These are phyloP conservation scores for Vicugna pacos DNA, from an alignment of 2,113 vertebrate species.

Conservation along the genomic window DNA sequence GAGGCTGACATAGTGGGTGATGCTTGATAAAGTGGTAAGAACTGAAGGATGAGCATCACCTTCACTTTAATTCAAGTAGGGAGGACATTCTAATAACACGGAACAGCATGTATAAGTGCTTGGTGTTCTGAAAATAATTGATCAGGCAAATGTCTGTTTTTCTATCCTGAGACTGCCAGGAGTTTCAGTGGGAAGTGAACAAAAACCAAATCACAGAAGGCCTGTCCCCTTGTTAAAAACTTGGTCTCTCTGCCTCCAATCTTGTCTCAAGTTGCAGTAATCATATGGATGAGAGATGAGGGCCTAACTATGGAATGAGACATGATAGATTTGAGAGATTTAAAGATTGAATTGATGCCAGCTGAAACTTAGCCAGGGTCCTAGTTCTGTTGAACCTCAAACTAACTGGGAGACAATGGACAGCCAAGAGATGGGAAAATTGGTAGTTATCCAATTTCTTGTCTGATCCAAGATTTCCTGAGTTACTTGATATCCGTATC, in stretches of 20 bases:
- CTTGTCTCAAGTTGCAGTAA: constrained; percentile 10
- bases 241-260: constrained; percentile 6
- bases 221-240: not conserved
- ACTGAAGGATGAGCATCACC: not conserved
- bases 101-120: not conserved
- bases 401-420: constrained; percentile 63
- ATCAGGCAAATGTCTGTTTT: not conserved
- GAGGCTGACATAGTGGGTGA: not conserved
- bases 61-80: not conserved
- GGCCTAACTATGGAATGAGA: constrained; percentile 22
- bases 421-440: constrained; percentile 68
- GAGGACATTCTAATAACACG: not conserved
- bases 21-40: not conserved
- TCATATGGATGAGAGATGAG: constrained; percentile 28
- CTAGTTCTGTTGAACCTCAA: constrained; percentile 71
- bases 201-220: constrained; percentile 26
- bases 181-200: not conserved
- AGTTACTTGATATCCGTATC: constrained; percentile 44
- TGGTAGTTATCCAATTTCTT: constrained; percentile 67
- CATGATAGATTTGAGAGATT: constrained; percentile 34
- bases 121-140: not conserved
- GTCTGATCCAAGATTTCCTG: constrained; percentile 46
- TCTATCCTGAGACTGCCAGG: not conserved
- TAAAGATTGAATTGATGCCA: constrained; percentile 63
- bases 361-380: constrained; percentile 68